phyloP scores from a whole-genome alignment of 1,140 invertebrate genomes.

The Zaprionus tsacasi region DNA sequence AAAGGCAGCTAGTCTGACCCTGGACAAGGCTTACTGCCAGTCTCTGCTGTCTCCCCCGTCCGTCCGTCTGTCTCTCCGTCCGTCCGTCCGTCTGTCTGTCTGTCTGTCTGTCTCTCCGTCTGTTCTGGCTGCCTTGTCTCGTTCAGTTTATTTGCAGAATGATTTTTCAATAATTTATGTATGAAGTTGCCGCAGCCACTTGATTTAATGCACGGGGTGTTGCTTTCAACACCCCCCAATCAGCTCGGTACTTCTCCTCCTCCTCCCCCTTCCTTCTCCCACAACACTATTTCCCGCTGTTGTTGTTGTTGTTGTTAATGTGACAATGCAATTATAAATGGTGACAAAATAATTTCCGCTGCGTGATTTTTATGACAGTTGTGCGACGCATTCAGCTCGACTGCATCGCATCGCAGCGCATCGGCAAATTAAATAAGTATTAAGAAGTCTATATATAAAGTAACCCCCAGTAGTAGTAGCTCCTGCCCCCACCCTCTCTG shows the following conservation, averaged over 20 bases:
- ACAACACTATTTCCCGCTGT: constrained; percentile 41
- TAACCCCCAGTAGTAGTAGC: constrained; percentile 5
- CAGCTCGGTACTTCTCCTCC: constrained; percentile 2
- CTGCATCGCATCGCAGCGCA: constrained; percentile 39
- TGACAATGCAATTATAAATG: constrained; percentile 84
- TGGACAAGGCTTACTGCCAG: background rate
- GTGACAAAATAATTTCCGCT: constrained; percentile 84
- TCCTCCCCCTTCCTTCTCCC: constrained; percentile 48
- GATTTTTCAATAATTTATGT: constrained; percentile 83
- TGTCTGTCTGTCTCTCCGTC: background rate
- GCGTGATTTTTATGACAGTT: constrained; percentile 83
- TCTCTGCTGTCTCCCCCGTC: background rate
- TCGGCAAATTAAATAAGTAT: constrained; percentile 70
- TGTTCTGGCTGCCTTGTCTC: constrained; percentile 12
- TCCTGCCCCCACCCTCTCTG: background rate
- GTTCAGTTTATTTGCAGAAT: constrained; percentile 78
- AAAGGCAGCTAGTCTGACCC: constrained; percentile 8
- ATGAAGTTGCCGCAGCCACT: constrained; percentile 69
- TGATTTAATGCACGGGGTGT: constrained; percentile 81
- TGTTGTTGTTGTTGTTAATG: constrained; percentile 55
- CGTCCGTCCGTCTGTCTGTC: background rate
- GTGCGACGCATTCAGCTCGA: constrained; percentile 66
- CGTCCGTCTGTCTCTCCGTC: background rate
- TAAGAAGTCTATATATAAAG: constrained; percentile 65
- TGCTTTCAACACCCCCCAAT: constrained; percentile 80